Base-by-base conservation (phyloP, 2,888 invertebrate species). In the Chrysina gloriosa region DNA sequence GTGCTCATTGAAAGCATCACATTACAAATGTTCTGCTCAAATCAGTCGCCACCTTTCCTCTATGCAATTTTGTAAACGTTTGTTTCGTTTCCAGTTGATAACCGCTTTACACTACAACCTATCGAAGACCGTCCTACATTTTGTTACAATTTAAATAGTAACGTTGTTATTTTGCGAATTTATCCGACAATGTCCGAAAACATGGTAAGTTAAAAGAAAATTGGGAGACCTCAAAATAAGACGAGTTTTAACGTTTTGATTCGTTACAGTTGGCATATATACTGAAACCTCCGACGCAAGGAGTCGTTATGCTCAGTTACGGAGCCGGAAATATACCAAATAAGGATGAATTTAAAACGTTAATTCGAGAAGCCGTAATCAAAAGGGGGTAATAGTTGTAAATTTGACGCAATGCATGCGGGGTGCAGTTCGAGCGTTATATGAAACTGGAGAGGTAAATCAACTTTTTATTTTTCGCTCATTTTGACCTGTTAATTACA, bases 291-390 rank as follows among this genome's bases (percentile, higher is more conserved):
- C 96, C 7, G 16, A 73, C 80, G 6, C 84, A 88, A 75, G 93
- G 98, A n/a, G 90, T 97, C 0, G 93, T 98, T 0, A 82, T 98
- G 39, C 95, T 97, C 83, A 93, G 94, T 0, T 98, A 96, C 77
- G 98, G 98, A 0, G 89, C 93, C 0, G 98, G 98, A 0, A 98
- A 99, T 79, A 89, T 97, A 31, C 98, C 98, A 0, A 89, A 90
- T 0, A 87, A 96, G 5, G 83, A 84, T n/a, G 97, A 97, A 74
- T 84, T 98, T 1, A 82, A 96, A 3, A 84, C 88, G 0, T 92
- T 89, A 72, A 84, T 98, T 14, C 84, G 85, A 25, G 85, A 85
- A 0, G 96, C 97, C 0, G 86, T 91, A 0, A 82, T 88, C 5
- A n/a, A n/a, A 84, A 93, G 9, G 95, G 95, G 0, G 89, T 97